phyloP scores from a whole-genome alignment of 2,113 vertebrate species.

The Rhinogobius similis region DNA sequence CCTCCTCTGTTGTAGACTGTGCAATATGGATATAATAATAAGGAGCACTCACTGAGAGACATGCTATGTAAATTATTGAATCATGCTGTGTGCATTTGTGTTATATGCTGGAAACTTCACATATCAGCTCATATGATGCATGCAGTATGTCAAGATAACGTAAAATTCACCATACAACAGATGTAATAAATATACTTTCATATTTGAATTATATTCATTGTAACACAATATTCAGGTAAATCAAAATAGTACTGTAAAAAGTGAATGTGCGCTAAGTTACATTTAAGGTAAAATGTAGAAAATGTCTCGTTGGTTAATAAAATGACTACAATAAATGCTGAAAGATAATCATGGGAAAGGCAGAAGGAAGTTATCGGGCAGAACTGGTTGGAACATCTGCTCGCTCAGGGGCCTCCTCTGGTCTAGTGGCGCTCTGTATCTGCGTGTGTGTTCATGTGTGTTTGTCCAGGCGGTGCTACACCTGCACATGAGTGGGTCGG shows the following conservation, averaged over 20 bases:
- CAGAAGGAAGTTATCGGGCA: slow-evolving; percentile 39
- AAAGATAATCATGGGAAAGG: slow-evolving; percentile 20
- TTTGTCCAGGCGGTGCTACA: slow-evolving; percentile 64
- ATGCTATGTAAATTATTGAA: slow-evolving; percentile 34
- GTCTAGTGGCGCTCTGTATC: slow-evolving; percentile 40
- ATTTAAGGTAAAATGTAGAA: not conserved
- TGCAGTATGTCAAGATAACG: not conserved
- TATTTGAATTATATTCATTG: too few species aligned
- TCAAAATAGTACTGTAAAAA: too few species aligned
- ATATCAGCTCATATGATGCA: slow-evolving; percentile 14
- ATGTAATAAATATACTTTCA: not conserved
- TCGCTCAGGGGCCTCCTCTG: slow-evolving; percentile 59
- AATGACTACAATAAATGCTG: not conserved
- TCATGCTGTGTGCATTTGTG: slow-evolving; percentile 18
- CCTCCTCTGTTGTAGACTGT: slow-evolving; percentile 14
- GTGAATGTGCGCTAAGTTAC: not conserved
- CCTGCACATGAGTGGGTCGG: slow-evolving; percentile 73
- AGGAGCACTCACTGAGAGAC: slow-evolving; percentile 20
- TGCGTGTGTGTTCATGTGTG: slow-evolving; percentile 45
- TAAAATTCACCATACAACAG: not conserved
- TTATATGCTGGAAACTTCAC: slow-evolving; percentile 23
- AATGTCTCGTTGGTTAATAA: not conserved
- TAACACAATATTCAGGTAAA: too few species aligned
- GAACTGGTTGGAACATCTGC: slow-evolving; percentile 66
- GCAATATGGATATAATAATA: slow-evolving; percentile 26